Base-by-base conservation (phyloP, 2,797 vertebrate genomes). In the Psittacula derbiana region DNA sequence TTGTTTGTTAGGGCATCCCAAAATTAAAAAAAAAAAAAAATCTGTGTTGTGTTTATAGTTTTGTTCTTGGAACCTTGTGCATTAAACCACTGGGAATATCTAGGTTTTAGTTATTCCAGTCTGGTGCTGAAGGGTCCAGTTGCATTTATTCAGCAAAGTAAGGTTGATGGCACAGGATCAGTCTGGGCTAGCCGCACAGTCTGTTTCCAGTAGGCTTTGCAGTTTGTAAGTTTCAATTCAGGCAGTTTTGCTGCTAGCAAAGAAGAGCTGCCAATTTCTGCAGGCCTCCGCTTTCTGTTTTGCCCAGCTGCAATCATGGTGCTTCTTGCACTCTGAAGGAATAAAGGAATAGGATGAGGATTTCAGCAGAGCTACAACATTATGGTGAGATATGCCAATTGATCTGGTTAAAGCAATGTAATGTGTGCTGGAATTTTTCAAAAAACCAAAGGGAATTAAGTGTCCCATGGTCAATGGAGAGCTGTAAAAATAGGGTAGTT, bases 331-430 rank as follows among this genome's bases (percentile, higher is more conserved):
- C 46, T 52, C 23, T 67, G 49, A 58, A 57, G 33, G 25, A 82
- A 18, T 18, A 7, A 52, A 79, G 46, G 11, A 41, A 16, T 3
- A 61, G 28, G 12, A 16, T 18, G 46, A 71, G 11, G 50, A 44
- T 76, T 90, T 66, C 27, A 50, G 24, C 44, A 87, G 81, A 89
- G 24, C n/a, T 71, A 20, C 40, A 38, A 6, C 3, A 4, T 67
- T 69, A n/a, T 1, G 1, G 6, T 2, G 3, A 13, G 14, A 36
- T 47, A 30, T 9, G 20, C 5, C 25, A 41, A 5, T 3, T 69
- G 41, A 31, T 27, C 11, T 41, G 24, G 8, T 49, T 70, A 62
- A 67, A 71, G 16, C 16, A 58, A 27, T 1, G 7, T 6, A 58
- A 27, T 1, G 6, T 6, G 4, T 66, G 9, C 8, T 44, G 47